Percentiles rank a stretch among this genome's conserved stretches.
Evolutionary conservation across 2,113 vertebrate species (phyloP).

Genomic region (Ploceus nigricollis): DNA sequence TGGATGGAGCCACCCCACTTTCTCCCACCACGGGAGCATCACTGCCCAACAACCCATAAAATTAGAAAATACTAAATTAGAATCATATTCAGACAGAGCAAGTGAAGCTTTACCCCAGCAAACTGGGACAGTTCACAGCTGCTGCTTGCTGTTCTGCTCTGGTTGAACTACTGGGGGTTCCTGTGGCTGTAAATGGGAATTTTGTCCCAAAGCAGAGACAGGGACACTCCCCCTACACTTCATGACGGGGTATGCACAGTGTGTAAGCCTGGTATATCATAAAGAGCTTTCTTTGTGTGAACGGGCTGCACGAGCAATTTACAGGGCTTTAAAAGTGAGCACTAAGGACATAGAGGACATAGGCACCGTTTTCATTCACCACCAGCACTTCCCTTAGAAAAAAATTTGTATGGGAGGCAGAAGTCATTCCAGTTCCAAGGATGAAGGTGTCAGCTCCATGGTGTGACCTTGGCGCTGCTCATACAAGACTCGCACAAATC

Average conservation of each 20-base stretch:
- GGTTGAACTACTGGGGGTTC: not conserved
- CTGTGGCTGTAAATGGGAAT: not conserved
- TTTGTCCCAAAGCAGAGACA: not conserved
- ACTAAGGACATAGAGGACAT: accelerated
- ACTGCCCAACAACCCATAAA: not conserved
- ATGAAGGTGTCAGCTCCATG: not conserved
- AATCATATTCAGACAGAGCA: not conserved
- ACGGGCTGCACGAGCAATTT: not conserved
- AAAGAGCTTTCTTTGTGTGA: not conserved
- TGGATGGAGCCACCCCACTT: not conserved
- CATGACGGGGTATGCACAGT: accelerated
- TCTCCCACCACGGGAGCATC: not conserved
- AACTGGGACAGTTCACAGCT: not conserved
- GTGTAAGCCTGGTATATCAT: not conserved
- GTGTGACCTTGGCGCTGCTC: not conserved
- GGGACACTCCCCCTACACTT: not conserved
- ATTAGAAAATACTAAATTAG: not conserved
- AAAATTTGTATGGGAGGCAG: accelerated
- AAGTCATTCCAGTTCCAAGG: not conserved
- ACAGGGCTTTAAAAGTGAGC: not conserved
- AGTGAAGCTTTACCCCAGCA: not conserved
- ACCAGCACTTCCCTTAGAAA: not conserved
- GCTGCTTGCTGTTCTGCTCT: not conserved
- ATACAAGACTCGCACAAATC: not conserved
- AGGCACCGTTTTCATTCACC: not conserved